Conservation (phyloP, 2,888 invertebrate genomes). For the Clusia tigrina region DNA sequence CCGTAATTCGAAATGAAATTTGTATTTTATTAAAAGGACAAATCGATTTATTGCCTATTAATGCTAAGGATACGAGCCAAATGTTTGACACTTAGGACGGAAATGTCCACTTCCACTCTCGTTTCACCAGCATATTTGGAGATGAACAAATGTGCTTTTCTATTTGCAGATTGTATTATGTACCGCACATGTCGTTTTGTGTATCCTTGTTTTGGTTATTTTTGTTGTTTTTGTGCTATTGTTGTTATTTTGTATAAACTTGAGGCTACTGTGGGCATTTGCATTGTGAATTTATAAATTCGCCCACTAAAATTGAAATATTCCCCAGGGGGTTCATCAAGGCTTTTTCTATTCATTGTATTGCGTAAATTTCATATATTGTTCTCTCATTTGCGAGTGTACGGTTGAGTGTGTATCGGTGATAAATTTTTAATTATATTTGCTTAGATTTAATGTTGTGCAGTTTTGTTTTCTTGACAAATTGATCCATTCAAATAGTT, state of each 20-base stretch:
- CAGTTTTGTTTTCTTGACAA: too few species aligned
- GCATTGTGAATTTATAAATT: not conserved
- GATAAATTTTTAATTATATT: too few species aligned
- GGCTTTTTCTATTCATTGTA: not conserved
- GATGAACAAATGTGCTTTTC: too few species aligned
- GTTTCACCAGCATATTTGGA: too few species aligned
- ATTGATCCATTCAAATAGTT: too few species aligned
- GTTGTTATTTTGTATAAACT: not conserved
- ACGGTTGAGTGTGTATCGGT: too few species aligned
- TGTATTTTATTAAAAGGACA: too few species aligned
- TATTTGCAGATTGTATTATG: slow-evolving; percentile 5
- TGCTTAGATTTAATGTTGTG: too few species aligned
- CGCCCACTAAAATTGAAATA: slow-evolving; percentile 24
- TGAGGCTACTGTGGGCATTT: not conserved
- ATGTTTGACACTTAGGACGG: slow-evolving; percentile 1
- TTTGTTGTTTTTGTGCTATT: not conserved
- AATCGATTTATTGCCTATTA: slow-evolving; percentile 32
- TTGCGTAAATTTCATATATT: too few species aligned
- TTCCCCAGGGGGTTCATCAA: slow-evolving; percentile 1
- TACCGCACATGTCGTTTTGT: not conserved
- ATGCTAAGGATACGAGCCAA: slow-evolving; percentile 5
- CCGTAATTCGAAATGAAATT: too few species aligned
- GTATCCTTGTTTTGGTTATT: not conserved
- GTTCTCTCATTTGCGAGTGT: too few species aligned
- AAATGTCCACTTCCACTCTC: too few species aligned